Base-by-base conservation (phyloP, 2,888 invertebrate species). In the Sminthurinus aureus region DNA sequence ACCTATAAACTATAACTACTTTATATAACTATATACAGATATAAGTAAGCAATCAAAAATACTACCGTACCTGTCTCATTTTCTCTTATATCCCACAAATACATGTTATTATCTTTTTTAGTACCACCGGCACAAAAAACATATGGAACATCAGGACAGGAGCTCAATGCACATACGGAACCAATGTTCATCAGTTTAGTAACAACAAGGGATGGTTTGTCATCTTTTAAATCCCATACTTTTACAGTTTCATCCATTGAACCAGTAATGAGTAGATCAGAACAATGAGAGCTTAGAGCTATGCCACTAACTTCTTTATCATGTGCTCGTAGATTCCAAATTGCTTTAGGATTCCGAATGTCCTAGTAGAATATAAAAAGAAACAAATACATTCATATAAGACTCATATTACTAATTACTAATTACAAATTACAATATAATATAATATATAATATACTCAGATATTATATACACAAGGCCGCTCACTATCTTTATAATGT, bases 91-190 rank as follows among this genome's bases (percentile, higher is more conserved):
- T 95, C 93, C 87, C 93, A 91, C 20, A 96, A 92, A 86, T 93
- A 93, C 85, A 95, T 93, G 90, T 94, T 95, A 89, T 94, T 92
- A 81, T 94, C 93, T 89, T 94, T 94, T 89, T 95, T 95, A 90
- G 96, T 96, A 0, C 98, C 98, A 69, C 97, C 98, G 81, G 94
- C 91, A 15, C 95, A 95, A 87, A 96, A 91, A n/a, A 94, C 92
- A 90, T 94, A 94, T 1, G 96, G 94, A 89, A 94, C 94, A 89
- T 98, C 96, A 0, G 96, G 96, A 89, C 94, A 95, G 80, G 93
- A 91, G 69, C 93, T 93, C 86, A 95, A 92, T 89, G 95, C 95
- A 89, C 95, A 93, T 81, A 95, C 91, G 26, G 93, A 92, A 0
- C 95, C 97, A 90, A 96, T 93, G 84, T 93, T 92, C 82, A 93